phyloP scores from a whole-genome alignment of 1,140 invertebrate genomes.

The Homarus americanus region DNA sequence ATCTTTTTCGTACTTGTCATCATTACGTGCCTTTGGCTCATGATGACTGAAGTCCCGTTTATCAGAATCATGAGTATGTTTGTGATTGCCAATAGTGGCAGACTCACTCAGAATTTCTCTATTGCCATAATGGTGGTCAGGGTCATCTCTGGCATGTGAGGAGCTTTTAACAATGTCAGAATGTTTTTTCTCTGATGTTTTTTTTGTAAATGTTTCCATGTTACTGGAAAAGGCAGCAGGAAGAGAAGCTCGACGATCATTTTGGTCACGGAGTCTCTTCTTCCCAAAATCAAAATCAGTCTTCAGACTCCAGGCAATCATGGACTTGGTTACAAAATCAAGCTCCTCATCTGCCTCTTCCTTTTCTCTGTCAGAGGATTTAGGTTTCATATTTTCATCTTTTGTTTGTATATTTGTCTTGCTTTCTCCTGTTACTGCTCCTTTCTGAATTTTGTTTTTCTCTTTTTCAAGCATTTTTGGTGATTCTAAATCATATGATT shows the following conservation, averaged over 20 bases:
- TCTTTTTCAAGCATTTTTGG: too few relatives aligned
- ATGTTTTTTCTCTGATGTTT: background rate
- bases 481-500: background rate
- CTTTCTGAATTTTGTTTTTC: background rate
- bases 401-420: background rate
- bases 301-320: constrained; percentile 24
- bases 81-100: background rate
- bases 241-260: background rate
- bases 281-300: background rate
- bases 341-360: background rate
- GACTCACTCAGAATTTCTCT: too few relatives aligned
- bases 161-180: background rate
- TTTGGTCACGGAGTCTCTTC: background rate
- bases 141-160: background rate
- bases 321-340: constrained; percentile 19
- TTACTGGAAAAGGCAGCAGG: background rate
- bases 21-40: too few relatives aligned
- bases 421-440: background rate
- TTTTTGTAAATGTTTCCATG: background rate
- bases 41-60: too few relatives aligned
- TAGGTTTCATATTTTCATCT: background rate
- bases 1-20: background rate
- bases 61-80: too few relatives aligned
- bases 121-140: background rate
- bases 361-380: background rate